Evolutionary conservation across 1,140 invertebrate species (phyloP).

Genomic region (Nomia melanderi): DNA sequence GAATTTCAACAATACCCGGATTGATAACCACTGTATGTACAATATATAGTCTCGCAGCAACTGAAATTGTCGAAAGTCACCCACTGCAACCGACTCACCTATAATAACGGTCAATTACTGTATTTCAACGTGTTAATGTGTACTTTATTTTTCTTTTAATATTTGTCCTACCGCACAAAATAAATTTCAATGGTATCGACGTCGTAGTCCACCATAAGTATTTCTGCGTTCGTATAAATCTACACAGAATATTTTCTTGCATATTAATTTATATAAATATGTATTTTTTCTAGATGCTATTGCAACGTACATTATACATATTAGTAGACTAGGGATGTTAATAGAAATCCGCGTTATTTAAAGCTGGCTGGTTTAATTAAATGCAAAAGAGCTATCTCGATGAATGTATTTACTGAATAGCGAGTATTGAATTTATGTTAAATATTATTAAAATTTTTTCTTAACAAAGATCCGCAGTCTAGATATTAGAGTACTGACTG

Average conservation of each 20-base stretch:
- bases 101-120: constrained; percentile 1
- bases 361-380: no score
- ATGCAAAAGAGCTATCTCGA: no score
- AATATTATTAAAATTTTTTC: no score
- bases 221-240: no score
- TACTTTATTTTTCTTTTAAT: background rate
- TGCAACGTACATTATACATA: no score
- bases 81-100: background rate
- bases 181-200: background rate
- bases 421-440: no score
- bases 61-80: constrained; percentile 14
- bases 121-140: background rate
- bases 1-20: background rate
- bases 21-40: constrained; percentile 13
- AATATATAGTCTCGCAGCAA: background rate
- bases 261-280: no score
- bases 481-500: background rate
- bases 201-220: background rate
- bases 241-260: no score
- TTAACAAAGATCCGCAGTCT: no score
- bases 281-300: no score
- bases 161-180: background rate
- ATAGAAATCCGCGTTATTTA: no score
- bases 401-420: background rate
- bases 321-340: no score